A percentile compares a stretch with the other conserved stretches of the same genome.
These are phyloP conservation scores for Corbicula japonica DNA, from an alignment of 2,888 invertebrate species.

Conservation along the genomic window DNA sequence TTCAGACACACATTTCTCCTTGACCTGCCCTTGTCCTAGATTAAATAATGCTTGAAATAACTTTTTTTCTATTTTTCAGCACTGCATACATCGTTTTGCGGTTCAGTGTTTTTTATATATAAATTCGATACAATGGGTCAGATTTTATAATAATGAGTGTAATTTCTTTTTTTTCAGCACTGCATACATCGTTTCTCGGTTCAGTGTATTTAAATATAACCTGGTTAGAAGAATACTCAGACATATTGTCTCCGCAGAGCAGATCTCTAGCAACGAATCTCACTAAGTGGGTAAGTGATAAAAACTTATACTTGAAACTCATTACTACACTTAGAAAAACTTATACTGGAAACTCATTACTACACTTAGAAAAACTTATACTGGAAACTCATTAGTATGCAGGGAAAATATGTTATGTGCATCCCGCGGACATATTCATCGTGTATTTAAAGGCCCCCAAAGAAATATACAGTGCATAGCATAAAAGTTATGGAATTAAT, in stretches of 20 bases:
- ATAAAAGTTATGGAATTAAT: no score
- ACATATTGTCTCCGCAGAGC: neutral
- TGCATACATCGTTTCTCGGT: neutral
- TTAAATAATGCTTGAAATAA: constrained; percentile 1
- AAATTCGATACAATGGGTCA: neutral
- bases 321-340: no score
- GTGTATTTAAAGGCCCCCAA: no score
- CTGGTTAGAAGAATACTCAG: constrained; percentile 4
- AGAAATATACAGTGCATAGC: no score
- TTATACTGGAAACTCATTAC: no score
- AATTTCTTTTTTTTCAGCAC: constrained; percentile 9
- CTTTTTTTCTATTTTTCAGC: neutral
- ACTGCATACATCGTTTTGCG: neutral
- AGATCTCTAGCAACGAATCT: constrained; percentile 18
- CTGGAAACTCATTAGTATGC: no score
- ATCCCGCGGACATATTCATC: no score
- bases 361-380: no score
- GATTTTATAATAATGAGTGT: neutral
- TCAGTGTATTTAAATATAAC: neutral
- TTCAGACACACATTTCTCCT: no score
- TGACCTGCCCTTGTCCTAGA: no score
- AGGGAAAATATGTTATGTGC: no score
- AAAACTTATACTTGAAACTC: no score
- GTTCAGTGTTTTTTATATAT: neutral
- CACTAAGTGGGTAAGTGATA: constrained; percentile 23